phyloP scores from a whole-genome alignment of 2,797 vertebrate genomes.

The Chelonia mydas region DNA sequence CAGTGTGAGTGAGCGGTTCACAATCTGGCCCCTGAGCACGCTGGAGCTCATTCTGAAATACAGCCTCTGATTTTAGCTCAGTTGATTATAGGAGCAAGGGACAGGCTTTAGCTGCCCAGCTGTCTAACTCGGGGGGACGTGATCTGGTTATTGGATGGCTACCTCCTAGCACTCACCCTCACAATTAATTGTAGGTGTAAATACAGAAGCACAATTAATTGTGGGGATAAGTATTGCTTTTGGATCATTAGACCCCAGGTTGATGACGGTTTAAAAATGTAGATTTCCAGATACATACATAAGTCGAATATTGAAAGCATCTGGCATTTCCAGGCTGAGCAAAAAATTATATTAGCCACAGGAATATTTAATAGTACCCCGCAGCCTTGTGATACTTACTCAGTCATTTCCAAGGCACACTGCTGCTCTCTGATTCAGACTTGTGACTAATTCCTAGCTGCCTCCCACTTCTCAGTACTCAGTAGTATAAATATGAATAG shows the following conservation, averaged over 20 bases:
- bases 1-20: not conserved
- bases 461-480: slow-evolving; percentile 35
- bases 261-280: not conserved
- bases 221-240: not conserved
- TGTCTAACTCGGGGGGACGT: not conserved
- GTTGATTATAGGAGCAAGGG: not conserved
- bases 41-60: not conserved
- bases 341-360: slow-evolving; percentile 52
- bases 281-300: not conserved
- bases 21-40: not conserved
- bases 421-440: slow-evolving; percentile 63
- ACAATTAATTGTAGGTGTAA: not conserved
- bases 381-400: not conserved
- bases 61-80: not conserved
- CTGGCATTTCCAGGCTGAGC: slow-evolving; percentile 49
- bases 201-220: not conserved
- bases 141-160: not conserved
- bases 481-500: slow-evolving; percentile 15
- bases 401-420: slow-evolving; percentile 39
- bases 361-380: slow-evolving; percentile 29
- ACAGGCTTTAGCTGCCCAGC: not conserved
- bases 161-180: not conserved
- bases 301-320: slow-evolving; percentile 35
- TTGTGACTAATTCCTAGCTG: slow-evolving; percentile 45
- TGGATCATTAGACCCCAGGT: not conserved